Conservation (phyloP, 2,113 vertebrate species). For the Coturnix japonica region DNA sequence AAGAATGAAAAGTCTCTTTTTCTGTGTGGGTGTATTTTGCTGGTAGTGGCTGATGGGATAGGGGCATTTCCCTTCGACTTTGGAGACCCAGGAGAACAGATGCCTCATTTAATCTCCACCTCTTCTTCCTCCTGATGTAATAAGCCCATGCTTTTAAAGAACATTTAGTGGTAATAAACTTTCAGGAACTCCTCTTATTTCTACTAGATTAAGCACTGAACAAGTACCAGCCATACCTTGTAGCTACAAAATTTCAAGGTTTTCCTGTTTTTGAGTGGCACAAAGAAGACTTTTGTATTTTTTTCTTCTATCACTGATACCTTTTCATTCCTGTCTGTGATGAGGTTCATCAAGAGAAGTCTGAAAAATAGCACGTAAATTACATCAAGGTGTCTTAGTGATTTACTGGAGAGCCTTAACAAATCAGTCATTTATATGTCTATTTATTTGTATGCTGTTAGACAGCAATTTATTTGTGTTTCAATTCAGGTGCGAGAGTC, state of each 20-base stretch:
- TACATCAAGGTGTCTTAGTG: conserved; percentile 25
- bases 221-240: background rate
- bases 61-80: conserved; percentile 40
- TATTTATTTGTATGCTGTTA: background rate
- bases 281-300: background rate
- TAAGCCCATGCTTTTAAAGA: conserved; percentile 30
- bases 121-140: conserved; percentile 36
- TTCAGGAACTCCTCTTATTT: conserved; percentile 27
- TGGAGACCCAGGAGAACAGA: background rate
- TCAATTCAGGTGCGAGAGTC: background rate
- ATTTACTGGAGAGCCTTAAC: conserved; percentile 8
- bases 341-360: background rate
- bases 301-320: background rate
- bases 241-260: background rate
- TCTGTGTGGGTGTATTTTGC: conserved; percentile 24
- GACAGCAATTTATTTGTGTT: background rate
- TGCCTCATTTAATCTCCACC: conserved; percentile 48
- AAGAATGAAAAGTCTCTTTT: conserved; percentile 60
- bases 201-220: conserved; percentile 7
- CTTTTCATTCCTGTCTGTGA: background rate
- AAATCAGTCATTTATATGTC: conserved; percentile 20
- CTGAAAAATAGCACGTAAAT: conserved; percentile 14
- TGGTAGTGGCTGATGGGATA: conserved; percentile 39
- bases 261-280: conserved; percentile 16
- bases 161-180: conserved; percentile 34